A percentile compares a stretch with the other conserved stretches of the same genome.
These are phyloP conservation scores for Pelobates cultripes DNA, from an alignment of 2,797 vertebrate genomes.

Conservation along the genomic window DNA sequence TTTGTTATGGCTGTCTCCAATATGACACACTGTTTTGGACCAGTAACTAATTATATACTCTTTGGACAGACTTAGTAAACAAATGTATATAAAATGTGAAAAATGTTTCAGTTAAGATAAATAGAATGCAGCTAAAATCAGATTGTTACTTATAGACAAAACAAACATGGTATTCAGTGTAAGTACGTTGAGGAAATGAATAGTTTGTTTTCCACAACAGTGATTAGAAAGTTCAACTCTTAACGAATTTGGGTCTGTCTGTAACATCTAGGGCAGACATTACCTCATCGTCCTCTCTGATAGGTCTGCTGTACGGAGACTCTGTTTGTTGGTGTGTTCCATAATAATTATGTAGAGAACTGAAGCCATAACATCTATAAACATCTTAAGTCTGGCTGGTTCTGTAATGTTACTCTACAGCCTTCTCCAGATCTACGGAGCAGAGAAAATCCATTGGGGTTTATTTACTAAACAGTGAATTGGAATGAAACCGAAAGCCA, in stretches of 20 bases:
- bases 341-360: not conserved
- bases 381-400: not conserved
- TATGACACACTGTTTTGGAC: too few relatives aligned
- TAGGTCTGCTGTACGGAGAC: too few relatives aligned
- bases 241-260: not conserved
- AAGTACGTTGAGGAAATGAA: not conserved
- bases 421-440: not conserved
- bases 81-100: too few relatives aligned
- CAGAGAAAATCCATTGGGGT: too few relatives aligned
- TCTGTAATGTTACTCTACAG: not conserved
- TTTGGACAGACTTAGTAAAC: too few relatives aligned
- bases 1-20: too few relatives aligned
- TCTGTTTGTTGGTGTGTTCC: not conserved
- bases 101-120: not conserved
- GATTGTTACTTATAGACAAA: not conserved
- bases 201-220: not conserved
- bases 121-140: not conserved
- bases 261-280: not conserved
- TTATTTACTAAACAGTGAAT: too few relatives aligned
- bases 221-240: slow-evolving; percentile 9
- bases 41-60: too few relatives aligned
- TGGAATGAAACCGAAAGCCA: too few relatives aligned
- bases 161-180: not conserved
- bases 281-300: not conserved
- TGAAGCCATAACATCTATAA: not conserved